Percentiles rank a stretch among this genome's conserved stretches.
Conservation (phyloP, 2,113 vertebrate species). For the Otolemur garnettii region DNA sequence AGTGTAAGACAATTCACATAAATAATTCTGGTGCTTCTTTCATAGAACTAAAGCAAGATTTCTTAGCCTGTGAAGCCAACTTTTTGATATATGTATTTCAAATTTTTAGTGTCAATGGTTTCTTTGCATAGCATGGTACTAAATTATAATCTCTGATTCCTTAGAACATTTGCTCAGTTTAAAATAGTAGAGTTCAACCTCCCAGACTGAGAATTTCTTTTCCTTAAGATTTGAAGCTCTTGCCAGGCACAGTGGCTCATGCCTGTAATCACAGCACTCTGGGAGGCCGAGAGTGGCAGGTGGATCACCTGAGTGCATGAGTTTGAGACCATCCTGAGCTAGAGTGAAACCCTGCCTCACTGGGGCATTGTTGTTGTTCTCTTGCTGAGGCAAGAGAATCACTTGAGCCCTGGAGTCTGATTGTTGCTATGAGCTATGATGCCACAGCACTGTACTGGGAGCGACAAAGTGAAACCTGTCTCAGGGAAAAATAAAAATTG, state of each 20-base stretch:
- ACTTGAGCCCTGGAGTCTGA: too few relatives aligned
- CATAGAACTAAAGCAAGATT: neutral
- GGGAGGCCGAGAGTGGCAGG: too few relatives aligned
- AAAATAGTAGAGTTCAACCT: neutral
- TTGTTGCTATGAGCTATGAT: too few relatives aligned
- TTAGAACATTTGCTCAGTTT: neutral
- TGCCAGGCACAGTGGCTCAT: too few relatives aligned
- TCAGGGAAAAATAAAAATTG: neutral
- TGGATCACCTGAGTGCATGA: too few relatives aligned
- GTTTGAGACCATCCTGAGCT: too few relatives aligned
- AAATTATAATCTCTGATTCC: neutral
- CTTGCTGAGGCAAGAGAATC: too few relatives aligned
- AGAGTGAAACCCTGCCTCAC: too few relatives aligned
- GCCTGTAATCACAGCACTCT: too few relatives aligned
- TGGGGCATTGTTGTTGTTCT: too few relatives aligned
- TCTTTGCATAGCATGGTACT: neutral
- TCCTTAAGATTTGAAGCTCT: neutral
- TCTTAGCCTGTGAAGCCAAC: neutral
- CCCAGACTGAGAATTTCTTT: neutral
- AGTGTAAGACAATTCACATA: neutral
- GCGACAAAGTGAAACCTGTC: too few relatives aligned
- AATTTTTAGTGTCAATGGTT: neutral
- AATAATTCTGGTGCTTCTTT: slow-evolving; percentile 8
- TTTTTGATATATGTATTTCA: neutral
- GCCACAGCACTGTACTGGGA: too few relatives aligned